Evolutionary conservation across 2,113 vertebrate genomes (phyloP).

Genomic region (Gambusia holbrooki): DNA sequence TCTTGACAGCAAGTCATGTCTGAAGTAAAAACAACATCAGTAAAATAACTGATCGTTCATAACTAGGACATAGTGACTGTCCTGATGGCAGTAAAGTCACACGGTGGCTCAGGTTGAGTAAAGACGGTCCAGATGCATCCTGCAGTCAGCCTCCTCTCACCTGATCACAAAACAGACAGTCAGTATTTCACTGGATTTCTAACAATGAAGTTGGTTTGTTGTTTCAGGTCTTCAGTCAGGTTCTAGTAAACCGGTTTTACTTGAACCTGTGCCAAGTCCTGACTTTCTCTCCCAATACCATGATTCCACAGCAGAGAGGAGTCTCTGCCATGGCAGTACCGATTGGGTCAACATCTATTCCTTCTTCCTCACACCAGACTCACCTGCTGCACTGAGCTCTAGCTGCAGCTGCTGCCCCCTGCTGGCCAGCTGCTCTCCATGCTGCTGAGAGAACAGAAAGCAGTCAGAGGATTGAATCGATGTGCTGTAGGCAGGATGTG

Average conservation of each 20-base stretch:
- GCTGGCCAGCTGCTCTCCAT: neutral
- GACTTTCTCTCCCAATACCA: slow-evolving; percentile 74
- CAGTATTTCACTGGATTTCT: neutral
- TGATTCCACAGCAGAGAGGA: slow-evolving; percentile 72
- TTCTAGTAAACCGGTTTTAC: slow-evolving; percentile 47
- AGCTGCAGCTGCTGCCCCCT: neutral
- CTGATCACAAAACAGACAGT: neutral
- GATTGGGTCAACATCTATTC: slow-evolving; percentile 58
- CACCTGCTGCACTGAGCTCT: neutral
- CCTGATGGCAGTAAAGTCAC: too few species aligned
- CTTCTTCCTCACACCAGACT: rapidly evolving
- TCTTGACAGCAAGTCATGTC: too few species aligned
- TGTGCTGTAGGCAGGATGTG: rapidly evolving
- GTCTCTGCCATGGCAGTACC: slow-evolving; percentile 77
- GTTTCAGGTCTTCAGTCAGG: slow-evolving; percentile 81
- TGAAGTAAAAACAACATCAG: too few species aligned
- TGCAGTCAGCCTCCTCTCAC: too few species aligned
- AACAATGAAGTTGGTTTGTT: neutral
- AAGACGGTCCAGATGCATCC: too few species aligned
- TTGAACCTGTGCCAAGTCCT: slow-evolving; percentile 80
- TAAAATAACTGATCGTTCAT: too few species aligned
- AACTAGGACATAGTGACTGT: too few species aligned
- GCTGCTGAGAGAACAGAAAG: neutral
- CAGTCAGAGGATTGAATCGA: neutral
- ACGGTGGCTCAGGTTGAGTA: too few species aligned